Evolutionary conservation across 2,888 invertebrate genomes (phyloP), one percentile per base, ranked within the genome.

Genomic region (Hyles lineata): DNA sequence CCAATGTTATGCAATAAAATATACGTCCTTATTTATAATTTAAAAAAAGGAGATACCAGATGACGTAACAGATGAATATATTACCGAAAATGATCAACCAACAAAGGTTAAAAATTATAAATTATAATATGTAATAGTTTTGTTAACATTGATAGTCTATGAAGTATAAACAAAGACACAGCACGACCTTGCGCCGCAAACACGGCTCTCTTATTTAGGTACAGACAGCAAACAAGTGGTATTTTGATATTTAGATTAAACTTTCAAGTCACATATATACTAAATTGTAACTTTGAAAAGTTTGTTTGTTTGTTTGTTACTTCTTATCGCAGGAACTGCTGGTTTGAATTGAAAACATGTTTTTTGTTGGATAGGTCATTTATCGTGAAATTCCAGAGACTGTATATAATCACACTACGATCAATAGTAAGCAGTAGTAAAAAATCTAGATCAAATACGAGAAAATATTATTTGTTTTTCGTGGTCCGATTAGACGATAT

Each of bases 161-260:
- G 43, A 43, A 43, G 43, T 43, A 23, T 67, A 67, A 67, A 67
- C 67, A 21, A 35, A 67, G 67, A 50, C 67, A 67, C 9, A 15
- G 9, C 15, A 63, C 43, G 67, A 50, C 67, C 67, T 67, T 67
- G 67, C 17, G 29, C 23, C 60, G 43, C 43, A 43, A 23, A 23
- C 50, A 2, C 67, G 67, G 15, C 67, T 67, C 70, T 58, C 55
- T 70, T 19, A n/a, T 32, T 55, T 17, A 67, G 7, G 50, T 67
- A 67, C 67, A 17, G 67, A 4, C 23, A 23, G 50, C 67, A 67
- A 43, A 43, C 50, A 63, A 67, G 11, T 50, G 17, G n/a, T 35
- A 19, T 43, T 55, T 60, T 25, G 11, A 25, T 21, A 61, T 11
- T 15, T 25, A 61, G 5, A 61, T 0, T 25, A 25, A 25, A 43